Conservation (phyloP, 2,888 invertebrate genomes). For the Microplitis deprimator region DNA sequence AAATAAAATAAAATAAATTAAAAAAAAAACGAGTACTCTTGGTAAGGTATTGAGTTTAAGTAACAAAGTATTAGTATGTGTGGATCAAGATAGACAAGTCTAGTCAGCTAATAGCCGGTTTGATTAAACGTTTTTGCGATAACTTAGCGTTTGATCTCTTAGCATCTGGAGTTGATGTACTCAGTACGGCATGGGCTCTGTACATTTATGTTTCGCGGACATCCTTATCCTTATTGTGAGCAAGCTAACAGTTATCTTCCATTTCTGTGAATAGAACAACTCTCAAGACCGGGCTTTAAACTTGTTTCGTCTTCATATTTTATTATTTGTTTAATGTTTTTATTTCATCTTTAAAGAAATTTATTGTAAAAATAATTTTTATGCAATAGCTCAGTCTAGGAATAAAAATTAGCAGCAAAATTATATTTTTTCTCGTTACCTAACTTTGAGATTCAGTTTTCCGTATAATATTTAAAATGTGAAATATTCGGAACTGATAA, state of each 20-base stretch:
- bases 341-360: not conserved
- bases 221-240: conserved; percentile 47
- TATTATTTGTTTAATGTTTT: not conserved
- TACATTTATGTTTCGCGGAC: conserved; percentile 9
- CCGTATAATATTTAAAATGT: not conserved
- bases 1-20: not conserved
- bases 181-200: not conserved
- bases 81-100: not conserved
- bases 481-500: no score
- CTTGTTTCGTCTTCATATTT: not conserved
- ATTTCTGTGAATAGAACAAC: conserved; percentile 20
- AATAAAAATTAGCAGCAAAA: no score
- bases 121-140: not conserved
- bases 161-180: not conserved
- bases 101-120: not conserved
- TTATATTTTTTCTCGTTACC: no score
- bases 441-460: no score
- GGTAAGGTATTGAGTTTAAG: not conserved
- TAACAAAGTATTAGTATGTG: not conserved
- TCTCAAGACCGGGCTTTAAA: not conserved
- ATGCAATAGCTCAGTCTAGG: no score
- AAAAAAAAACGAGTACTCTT: no score
- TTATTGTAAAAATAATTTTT: conserved; percentile 9
- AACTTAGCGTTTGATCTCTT: conserved; percentile 51
- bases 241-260: conserved; percentile 49